These are phyloP conservation scores for Troides aeacus DNA, from an alignment of 2,888 invertebrate genomes.

Conservation along the genomic window DNA sequence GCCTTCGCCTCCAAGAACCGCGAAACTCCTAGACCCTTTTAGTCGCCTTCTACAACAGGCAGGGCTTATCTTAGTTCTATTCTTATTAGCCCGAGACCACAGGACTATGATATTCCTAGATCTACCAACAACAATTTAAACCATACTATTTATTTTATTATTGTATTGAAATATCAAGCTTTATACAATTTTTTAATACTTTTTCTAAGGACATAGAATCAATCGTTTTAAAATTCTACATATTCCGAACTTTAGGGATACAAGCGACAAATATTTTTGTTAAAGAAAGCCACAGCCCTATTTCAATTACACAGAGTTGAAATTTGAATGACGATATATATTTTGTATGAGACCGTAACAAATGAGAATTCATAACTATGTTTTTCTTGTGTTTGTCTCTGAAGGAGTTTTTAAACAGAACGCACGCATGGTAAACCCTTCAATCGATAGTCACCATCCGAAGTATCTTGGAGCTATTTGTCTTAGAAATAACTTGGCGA, in stretches of 20 bases:
- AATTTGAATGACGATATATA: conserved; percentile 31
- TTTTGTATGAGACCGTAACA: conserved; percentile 23
- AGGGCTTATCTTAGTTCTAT: too few relatives aligned
- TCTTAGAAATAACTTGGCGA: conserved; percentile 70
- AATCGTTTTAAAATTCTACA: conserved; percentile 49
- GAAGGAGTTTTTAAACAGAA: conserved; percentile 72
- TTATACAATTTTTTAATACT: conserved; percentile 7
- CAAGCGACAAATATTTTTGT: conserved; percentile 2
- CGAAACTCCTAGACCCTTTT: too few relatives aligned
- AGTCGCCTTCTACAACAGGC: too few relatives aligned
- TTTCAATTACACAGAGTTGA: conserved; percentile 35
- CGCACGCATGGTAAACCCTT: conserved; percentile 60
- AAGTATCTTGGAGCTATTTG: conserved; percentile 71
- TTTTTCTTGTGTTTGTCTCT: conserved; percentile 75
- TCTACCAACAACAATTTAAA: too few relatives aligned
- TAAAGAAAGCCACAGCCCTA: conserved; percentile 9
- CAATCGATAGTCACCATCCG: conserved; percentile 60
- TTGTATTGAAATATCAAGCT: neutral
- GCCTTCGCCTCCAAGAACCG: too few relatives aligned
- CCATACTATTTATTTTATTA: too few relatives aligned
- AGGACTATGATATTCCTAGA: too few relatives aligned
- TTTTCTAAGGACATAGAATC: conserved; percentile 36
- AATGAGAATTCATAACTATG: conserved; percentile 58
- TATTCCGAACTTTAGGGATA: conserved; percentile 40
- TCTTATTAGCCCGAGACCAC: too few relatives aligned